These are phyloP conservation scores for Polylopha cassiicola DNA, from an alignment of 2,888 invertebrate genomes.

Conservation along the genomic window DNA sequence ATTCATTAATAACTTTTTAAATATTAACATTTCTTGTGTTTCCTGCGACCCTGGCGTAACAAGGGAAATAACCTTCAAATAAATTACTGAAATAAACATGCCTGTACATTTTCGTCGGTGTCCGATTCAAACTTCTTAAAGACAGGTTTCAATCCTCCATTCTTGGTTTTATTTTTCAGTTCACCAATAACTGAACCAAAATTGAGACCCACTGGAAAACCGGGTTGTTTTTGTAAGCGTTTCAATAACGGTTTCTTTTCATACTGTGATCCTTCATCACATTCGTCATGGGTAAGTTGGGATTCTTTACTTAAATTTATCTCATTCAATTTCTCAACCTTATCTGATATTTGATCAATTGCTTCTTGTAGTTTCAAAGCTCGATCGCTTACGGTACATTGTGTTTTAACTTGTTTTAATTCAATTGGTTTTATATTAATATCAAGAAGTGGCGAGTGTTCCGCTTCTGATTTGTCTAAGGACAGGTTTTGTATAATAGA, in stretches of 20 bases:
- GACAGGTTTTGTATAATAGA: constrained; percentile 67
- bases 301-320: constrained; percentile 22
- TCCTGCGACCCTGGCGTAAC: constrained; percentile 16
- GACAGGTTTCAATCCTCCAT: constrained; percentile 63
- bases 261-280: constrained; percentile 21
- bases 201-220: constrained; percentile 54
- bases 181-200: constrained; percentile 71
- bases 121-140: constrained; percentile 65
- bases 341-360: constrained; percentile 49
- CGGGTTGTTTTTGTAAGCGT: constrained; percentile 57
- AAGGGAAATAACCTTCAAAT: constrained; percentile 9
- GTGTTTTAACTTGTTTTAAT: constrained; percentile 33
- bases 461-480: constrained; percentile 46
- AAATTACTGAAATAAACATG: constrained; percentile 36
- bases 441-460: constrained; percentile 31
- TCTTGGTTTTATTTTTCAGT: constrained; percentile 62
- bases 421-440: constrained; percentile 28
- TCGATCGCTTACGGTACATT: constrained; percentile 38
- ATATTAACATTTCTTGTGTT: constrained; percentile 14
- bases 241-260: constrained; percentile 48
- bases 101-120: constrained; percentile 51
- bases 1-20: constrained; percentile 17
- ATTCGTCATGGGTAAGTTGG: constrained; percentile 11
- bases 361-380: constrained; percentile 40
- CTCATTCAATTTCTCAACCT: constrained; percentile 39